phyloP scores from a whole-genome alignment of 2,113 vertebrate species.

The Zapus hudsonius region DNA sequence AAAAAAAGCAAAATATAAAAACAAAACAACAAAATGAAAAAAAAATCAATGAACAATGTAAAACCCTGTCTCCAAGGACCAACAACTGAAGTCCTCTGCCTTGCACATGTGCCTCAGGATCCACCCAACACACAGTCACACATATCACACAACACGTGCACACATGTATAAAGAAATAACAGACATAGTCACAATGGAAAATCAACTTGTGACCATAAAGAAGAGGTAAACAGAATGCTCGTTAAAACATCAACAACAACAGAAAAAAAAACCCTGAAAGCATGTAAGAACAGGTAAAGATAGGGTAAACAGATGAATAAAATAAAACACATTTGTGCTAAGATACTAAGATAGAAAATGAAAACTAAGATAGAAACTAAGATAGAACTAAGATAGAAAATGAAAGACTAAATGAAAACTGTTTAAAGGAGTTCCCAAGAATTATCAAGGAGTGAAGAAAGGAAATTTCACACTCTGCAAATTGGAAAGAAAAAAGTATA shows the following conservation, averaged over 20 bases:
- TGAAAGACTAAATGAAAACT: not conserved
- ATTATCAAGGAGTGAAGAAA: not conserved
- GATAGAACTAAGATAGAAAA: not conserved
- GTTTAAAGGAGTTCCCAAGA: not conserved
- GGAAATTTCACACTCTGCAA: not conserved
- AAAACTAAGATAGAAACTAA: not conserved
- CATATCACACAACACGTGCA: no score
- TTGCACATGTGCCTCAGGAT: no score
- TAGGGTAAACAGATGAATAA: not conserved
- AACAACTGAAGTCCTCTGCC: no score
- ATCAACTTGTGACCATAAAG: not conserved
- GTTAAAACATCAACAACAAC: not conserved
- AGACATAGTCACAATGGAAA: not conserved
- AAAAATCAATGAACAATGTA: no score
- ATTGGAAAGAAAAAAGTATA: not conserved
- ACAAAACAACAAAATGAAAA: no score
- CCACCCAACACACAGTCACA: no score
- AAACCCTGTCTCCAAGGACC: no score
- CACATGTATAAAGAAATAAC: not conserved
- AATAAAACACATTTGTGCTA: not conserved
- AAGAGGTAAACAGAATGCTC: no score
- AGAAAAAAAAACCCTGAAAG: not conserved
- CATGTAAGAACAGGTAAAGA: not conserved
- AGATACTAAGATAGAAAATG: not conserved
- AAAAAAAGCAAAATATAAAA: no score